A percentile compares a stretch with the other conserved stretches of the same genome.
phyloP scores from a whole-genome alignment of 2,797 vertebrate species.

The Vultur gryphus region DNA sequence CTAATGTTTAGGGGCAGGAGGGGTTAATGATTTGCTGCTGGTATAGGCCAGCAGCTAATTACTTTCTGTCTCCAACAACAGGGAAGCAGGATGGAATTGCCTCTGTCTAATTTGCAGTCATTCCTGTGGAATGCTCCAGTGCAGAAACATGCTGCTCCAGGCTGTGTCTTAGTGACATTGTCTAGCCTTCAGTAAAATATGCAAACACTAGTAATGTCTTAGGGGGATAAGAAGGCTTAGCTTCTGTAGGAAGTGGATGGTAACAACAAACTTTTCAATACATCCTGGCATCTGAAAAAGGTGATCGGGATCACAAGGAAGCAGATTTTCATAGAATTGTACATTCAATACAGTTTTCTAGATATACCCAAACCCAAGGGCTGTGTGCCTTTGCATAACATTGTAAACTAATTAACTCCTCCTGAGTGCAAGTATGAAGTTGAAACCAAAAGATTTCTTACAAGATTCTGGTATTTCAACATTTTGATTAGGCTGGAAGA shows the following conservation, averaged over 20 bases:
- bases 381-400: background rate
- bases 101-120: constrained; percentile 17
- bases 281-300: background rate
- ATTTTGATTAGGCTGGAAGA: background rate
- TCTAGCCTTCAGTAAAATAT: background rate
- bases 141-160: background rate
- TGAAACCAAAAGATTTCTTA: background rate
- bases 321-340: background rate
- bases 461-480: background rate
- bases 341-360: background rate
- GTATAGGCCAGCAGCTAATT: constrained; percentile 50
- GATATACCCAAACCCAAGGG: background rate
- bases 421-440: background rate
- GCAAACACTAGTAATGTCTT: background rate
- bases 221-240: background rate
- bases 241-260: background rate
- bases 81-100: constrained; percentile 16
- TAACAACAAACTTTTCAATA: background rate
- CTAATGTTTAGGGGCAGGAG: constrained; percentile 24
- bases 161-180: background rate
- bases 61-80: background rate
- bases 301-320: background rate
- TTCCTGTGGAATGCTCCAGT: background rate
- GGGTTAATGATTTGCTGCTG: constrained; percentile 56
- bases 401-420: background rate